Evolutionary conservation across 2,113 vertebrate genomes (phyloP), one percentile per base, ranked within the genome.

Genomic region (Pangasianodon hypophthalmus): DNA sequence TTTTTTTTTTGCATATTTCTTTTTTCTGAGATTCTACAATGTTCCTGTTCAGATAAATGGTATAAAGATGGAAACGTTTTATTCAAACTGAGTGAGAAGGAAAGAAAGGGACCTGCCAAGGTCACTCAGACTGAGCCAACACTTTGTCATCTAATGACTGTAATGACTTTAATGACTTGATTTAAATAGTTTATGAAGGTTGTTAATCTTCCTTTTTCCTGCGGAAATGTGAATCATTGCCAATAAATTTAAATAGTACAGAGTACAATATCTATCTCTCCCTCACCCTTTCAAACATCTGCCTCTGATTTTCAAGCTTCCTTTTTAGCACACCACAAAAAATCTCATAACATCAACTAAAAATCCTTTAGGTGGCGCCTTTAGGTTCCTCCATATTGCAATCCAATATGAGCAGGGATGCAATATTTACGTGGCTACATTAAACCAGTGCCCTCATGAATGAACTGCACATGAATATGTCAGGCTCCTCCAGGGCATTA

Each of bases 311-410:
- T 88, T 75, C 81, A 89, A 46, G 52, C 62, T 92, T 79, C 62
- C 94, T 94, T 92, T 92, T 91, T 81, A 92, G 92, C 93, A 93
- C 90, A 92, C 93, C 94, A 94, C 48, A 95, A 94, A 95, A 92
- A 94, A 91, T 93, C 88, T 92, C 89, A 93, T 91, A 92, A 90
- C 92, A 91, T 88, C 88, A 92, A 91, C 86, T 92, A 89, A 89
- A 87, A 18, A 90, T 92, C 94, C 93, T 93, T 50, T 90, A 89
- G 93, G 71, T 91, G 89, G 56, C 75, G 62, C 92, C 91, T 77
- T 52, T 87, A 75, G 90, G 87, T 71, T 87, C 90, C 88, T 88
- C 85, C 54, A 62, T 62, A 84, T 29, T 88, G 89, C 91, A 90
- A 89, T 92, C 21, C 58, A 92, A 87, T 90, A 88, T 94, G 54